Evolutionary conservation across 2,113 vertebrate genomes (phyloP), one percentile per base, ranked within the genome.

Genomic region (Alaudala cheleensis): DNA sequence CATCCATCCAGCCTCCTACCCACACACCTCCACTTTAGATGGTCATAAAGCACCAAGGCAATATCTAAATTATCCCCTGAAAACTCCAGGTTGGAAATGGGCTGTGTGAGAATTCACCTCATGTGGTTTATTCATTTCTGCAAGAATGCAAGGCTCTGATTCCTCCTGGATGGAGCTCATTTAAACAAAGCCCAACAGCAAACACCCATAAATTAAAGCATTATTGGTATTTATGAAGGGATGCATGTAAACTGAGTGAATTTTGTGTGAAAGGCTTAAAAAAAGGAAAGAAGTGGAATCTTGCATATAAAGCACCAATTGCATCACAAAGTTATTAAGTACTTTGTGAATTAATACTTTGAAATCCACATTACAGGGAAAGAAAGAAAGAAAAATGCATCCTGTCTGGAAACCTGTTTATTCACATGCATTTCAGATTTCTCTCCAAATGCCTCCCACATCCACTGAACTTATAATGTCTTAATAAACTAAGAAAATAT

Each of bases 111-210:
- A 96, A 96, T 96, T 97, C 94, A 96, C 95, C 95, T 97, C 92
- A 90, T 96, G 95, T 74, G 72, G 96, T 93, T 96, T 97, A 94
- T 93, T 97, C 91, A 89, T 97, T 97, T 97, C 84, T 95, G 85
- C 50, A 86, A 91, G 92, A 97, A 97, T 57, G 95, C 95, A 94
- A 96, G 74, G 71, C 70, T 93, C 88, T 42, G 72, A 96, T 86
- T 97, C 93, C 88, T 95, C 96, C 91, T 90, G 82, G 93, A 97
- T 96, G 62, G 66, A 94, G 92, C 71, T 97, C 83, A 67, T 97
- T 98, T 96, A 96, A 98, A 97, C 93, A 97, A 97, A 97, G 96
- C 93, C 92, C 94, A 97, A 97, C 81, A 93, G 90, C 90, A 93
- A 93, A 70, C 37, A 92, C 66, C 77, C 86, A 96, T 97, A 97